Evolutionary conservation across 2,888 invertebrate species (phyloP).

Genomic region (Apotomis turbidana): DNA sequence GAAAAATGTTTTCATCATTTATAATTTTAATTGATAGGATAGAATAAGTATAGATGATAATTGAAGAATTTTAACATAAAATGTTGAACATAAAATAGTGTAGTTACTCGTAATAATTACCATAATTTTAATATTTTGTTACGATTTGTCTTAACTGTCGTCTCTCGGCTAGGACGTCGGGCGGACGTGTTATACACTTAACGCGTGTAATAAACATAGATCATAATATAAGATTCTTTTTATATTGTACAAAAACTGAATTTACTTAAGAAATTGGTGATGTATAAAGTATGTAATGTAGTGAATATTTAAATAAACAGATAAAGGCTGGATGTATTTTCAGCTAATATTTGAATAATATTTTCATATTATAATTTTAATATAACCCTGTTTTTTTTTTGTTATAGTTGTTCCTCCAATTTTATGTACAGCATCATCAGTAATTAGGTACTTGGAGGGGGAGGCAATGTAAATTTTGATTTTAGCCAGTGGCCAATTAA

Average conservation of each 20-base stretch:
- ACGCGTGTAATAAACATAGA: slow-evolving; percentile 74
- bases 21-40: slow-evolving; percentile 80
- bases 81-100: slow-evolving; percentile 82
- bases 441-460: slow-evolving; percentile 65
- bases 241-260: slow-evolving; percentile 84
- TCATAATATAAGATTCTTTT: slow-evolving; percentile 82
- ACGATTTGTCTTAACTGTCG: slow-evolving; percentile 74
- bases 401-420: slow-evolving; percentile 79
- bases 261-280: slow-evolving; percentile 84
- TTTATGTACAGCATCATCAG: slow-evolving; percentile 64
- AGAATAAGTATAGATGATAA: slow-evolving; percentile 80
- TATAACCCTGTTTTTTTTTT: slow-evolving; percentile 83
- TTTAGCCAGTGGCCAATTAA: slow-evolving; percentile 83
- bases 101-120: slow-evolving; percentile 82
- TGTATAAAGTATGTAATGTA: slow-evolving; percentile 81
- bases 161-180: slow-evolving; percentile 75
- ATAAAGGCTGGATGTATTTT: slow-evolving; percentile 80
- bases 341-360: slow-evolving; percentile 81
- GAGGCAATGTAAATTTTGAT: slow-evolving; percentile 79
- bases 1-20: slow-evolving; percentile 78
- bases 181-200: slow-evolving; percentile 75
- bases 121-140: slow-evolving; percentile 82
- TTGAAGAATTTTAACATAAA: slow-evolving; percentile 79
- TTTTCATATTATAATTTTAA: slow-evolving; percentile 84
- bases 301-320: slow-evolving; percentile 83